Conservation (phyloP, 2,113 vertebrate genomes). For the Danionella cerebrum region DNA sequence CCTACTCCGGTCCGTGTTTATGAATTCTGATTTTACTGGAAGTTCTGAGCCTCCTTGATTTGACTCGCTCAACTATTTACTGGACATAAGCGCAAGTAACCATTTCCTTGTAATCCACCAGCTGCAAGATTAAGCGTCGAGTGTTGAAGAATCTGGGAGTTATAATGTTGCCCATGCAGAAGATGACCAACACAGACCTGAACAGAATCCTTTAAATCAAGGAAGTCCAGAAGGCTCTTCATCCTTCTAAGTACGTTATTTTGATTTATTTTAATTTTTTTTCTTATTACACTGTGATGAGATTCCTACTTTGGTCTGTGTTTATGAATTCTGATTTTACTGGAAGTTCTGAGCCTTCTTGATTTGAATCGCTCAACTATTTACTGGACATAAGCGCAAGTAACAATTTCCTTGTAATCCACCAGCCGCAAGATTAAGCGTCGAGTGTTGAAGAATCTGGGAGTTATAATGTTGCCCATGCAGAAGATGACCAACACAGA, state of each 20-base stretch:
- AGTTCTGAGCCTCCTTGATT: too few species aligned
- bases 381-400: not conserved
- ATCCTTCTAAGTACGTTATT: constrained; percentile 75
- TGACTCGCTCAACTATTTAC: too few species aligned
- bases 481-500: constrained; percentile 98
- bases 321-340: constrained; percentile 64
- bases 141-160: too few species aligned
- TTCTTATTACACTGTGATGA: constrained; percentile 50
- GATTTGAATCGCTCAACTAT: not conserved
- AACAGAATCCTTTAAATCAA: constrained; percentile 90
- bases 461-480: too few species aligned
- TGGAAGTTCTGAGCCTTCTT: constrained; percentile 58
- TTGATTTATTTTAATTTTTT: not conserved
- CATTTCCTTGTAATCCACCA: too few species aligned
- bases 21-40: too few species aligned
- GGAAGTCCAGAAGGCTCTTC: constrained; percentile 89
- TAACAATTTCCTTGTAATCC: not conserved
- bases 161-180: constrained; percentile 99
- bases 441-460: constrained; percentile 88
- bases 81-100: too few species aligned
- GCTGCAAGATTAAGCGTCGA: too few species aligned
- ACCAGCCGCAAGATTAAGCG: constrained; percentile 81
- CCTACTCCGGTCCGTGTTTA: too few species aligned
- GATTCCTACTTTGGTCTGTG: constrained; percentile 64
- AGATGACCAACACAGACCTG: constrained; percentile 95